Percentiles rank a stretch among this genome's conserved stretches.
Evolutionary conservation across 2,888 invertebrate species (phyloP).

Genomic region (Phymatocera aterrima): DNA sequence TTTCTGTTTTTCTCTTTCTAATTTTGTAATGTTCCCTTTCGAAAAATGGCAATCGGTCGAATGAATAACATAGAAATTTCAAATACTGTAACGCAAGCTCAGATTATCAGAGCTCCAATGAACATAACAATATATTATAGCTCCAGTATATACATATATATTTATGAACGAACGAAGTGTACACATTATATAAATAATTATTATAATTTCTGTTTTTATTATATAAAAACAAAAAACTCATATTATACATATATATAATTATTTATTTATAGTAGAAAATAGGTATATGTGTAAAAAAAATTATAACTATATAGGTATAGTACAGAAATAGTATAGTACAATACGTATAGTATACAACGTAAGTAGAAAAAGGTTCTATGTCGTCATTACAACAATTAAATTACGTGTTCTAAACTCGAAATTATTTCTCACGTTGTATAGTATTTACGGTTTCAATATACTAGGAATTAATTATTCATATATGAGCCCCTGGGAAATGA

Average conservation of each 20-base stretch:
- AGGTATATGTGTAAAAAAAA: constrained; percentile 45
- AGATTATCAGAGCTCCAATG: neutral
- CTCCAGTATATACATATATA: neutral
- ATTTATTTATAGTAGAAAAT: constrained; percentile 47
- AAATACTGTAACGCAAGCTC: too few species aligned
- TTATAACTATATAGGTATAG: constrained; percentile 50
- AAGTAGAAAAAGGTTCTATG: neutral
- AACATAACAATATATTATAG: neutral
- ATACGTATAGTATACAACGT: neutral
- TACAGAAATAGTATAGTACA: neutral
- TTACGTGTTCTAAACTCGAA: too few species aligned
- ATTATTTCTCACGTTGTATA: too few species aligned
- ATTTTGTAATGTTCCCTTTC: neutral
- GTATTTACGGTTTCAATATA: too few species aligned
- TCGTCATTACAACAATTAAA: neutral
- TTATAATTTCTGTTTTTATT: neutral
- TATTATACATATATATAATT: constrained; percentile 45
- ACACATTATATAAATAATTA: neutral
- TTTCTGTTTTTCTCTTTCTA: too few species aligned
- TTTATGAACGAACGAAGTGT: neutral
- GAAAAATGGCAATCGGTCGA: neutral
- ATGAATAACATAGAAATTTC: neutral
- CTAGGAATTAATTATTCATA: too few species aligned
- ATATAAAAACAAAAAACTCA: constrained; percentile 43
- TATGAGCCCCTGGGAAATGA: too few species aligned